Base-by-base conservation (phyloP, 2,113 vertebrate species). In the Xiphorhynchus elegans region DNA sequence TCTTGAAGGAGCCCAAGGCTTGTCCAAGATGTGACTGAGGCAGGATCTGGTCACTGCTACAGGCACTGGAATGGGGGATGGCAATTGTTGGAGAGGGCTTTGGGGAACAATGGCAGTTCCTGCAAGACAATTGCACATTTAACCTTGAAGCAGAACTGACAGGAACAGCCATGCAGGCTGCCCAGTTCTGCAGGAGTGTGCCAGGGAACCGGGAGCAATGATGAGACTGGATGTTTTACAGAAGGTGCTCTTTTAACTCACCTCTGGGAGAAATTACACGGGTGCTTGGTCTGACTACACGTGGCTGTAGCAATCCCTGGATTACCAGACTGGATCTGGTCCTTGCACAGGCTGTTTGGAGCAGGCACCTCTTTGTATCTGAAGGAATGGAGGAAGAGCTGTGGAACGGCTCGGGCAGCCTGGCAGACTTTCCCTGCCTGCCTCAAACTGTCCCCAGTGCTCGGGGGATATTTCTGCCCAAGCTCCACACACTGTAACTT, bases 401-500 rank as follows among this genome's bases (percentile, higher is more conserved):
- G 42, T 24, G 49, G 40, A 89, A 73, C 17, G 42, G 84, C 39
- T 70, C 4, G 1, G 68, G 79, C 83, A 79, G 85, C 50, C 58
- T 20, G 20, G 68, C 76, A 69, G 74, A 56, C 44, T 86, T 69
- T 74, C 78, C 20, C 60, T 55, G n/a, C 74, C 73, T 47, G 90
- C 75, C 59, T 84, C 15, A 1, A 84, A 75, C 66, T 77, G 70
- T 25, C 3, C 29, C 3, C 56, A 28, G 7, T 4, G 58, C 85
- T 87, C 29, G 1, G 75, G 76, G 93, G 50, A 87, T 70, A 59
- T n/a, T 87, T 56, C 46, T 19, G 84, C 67, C 63, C 70, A 60
- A 89, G 92, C 91, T 69, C 96, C 81, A 64, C 64, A 19, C 13
- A 9, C 44, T 95, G 88, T 79, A 90, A 83, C 42, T 84, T 87